phyloP scores from a whole-genome alignment of 1,140 invertebrate genomes.

The Ruditapes philippinarum region DNA sequence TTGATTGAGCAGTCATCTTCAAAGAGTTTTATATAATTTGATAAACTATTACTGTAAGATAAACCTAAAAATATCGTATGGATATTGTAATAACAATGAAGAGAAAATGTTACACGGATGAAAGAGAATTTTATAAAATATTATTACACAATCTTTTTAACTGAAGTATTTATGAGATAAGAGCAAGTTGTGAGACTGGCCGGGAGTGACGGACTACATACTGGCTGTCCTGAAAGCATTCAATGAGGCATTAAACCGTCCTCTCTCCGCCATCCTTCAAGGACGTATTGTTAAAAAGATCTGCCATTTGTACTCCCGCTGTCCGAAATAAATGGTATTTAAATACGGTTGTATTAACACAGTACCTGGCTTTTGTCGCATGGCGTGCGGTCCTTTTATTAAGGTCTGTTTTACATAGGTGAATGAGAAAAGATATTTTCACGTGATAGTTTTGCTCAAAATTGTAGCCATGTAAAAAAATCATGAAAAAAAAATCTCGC shows the following conservation, averaged over 20 bases:
- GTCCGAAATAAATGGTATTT: slow-evolving; percentile 45
- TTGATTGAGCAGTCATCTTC: too few species aligned
- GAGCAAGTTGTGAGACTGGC: background rate
- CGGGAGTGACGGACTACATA: background rate
- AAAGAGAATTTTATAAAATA: background rate
- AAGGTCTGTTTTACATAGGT: slow-evolving; percentile 47
- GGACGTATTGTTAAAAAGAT: background rate
- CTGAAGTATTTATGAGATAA: background rate
- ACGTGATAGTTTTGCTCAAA: background rate
- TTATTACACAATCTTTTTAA: slow-evolving; percentile 13
- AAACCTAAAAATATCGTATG: too few species aligned
- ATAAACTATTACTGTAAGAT: too few species aligned
- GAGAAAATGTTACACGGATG: too few species aligned
- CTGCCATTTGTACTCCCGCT: slow-evolving; percentile 1
- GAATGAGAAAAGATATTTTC: slow-evolving; percentile 37
- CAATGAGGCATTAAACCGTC: background rate
- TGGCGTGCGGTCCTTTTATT: background rate
- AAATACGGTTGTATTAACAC: slow-evolving; percentile 45
- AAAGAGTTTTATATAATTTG: too few species aligned
- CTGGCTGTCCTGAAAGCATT: background rate
- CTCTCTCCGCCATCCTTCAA: background rate
- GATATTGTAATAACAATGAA: too few species aligned
- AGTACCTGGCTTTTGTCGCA: slow-evolving; percentile 24
- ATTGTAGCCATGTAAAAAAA: background rate
- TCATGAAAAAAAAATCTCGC: too few species aligned